Conservation (phyloP, 92 coral and sea anemone genomes). For the Phenganax subtilis region DNA sequence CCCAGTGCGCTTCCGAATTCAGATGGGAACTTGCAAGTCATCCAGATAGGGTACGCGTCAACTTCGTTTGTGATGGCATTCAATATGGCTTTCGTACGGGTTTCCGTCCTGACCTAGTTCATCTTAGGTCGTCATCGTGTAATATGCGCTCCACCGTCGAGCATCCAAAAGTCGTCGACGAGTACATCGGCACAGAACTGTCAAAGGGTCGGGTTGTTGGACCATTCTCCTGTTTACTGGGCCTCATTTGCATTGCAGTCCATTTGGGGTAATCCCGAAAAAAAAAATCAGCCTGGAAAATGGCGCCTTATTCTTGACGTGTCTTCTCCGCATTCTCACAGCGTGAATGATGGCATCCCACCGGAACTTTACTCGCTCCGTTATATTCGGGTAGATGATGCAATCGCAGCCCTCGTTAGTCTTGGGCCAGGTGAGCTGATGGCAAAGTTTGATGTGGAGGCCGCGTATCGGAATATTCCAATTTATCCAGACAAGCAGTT, state of each 20-base stretch:
- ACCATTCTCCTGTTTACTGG: constrained; percentile 14
- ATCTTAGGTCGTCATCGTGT: not conserved
- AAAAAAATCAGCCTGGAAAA: constrained; percentile 43
- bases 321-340: constrained; percentile 16
- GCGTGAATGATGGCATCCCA: constrained; percentile 36
- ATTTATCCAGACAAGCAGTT: too few relatives aligned
- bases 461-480: too few relatives aligned
- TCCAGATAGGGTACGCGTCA: not conserved
- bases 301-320: constrained; percentile 44
- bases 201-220: not conserved
- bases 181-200: not conserved
- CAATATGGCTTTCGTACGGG: not conserved
- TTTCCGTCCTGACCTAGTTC: not conserved
- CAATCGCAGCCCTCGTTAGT: too few relatives aligned
- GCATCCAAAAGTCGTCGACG: not conserved
- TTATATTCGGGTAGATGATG: too few relatives aligned
- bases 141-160: too few relatives aligned
- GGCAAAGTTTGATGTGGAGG: too few relatives aligned
- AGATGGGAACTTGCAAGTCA: not conserved
- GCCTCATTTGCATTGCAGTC: constrained; percentile 33
- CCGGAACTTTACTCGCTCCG: too few relatives aligned
- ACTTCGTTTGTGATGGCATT: not conserved
- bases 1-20: not conserved
- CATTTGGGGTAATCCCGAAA: constrained; percentile 45
- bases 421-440: too few relatives aligned